Percentiles rank a stretch among this genome's conserved stretches.
Evolutionary conservation across 2,797 vertebrate genomes (phyloP).

Genomic region (Schizothorax lantsangensis): DNA sequence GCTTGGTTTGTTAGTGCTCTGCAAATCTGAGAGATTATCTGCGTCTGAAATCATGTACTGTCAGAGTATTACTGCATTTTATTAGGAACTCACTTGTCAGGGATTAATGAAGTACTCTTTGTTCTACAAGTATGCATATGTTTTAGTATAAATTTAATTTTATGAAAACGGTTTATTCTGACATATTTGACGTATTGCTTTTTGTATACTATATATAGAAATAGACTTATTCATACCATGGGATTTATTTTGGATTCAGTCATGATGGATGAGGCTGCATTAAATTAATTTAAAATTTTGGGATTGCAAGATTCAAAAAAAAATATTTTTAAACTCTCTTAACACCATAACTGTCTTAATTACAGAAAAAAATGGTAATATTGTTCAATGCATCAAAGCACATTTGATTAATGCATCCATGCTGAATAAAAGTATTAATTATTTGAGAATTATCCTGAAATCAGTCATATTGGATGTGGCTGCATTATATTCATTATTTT

Average conservation of each 20-base stretch:
- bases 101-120: background rate
- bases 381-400: background rate
- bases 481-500: background rate
- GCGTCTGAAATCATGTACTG: background rate
- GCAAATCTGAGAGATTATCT: background rate
- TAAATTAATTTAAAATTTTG: background rate
- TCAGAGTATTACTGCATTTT: background rate
- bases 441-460: background rate
- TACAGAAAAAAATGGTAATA: background rate
- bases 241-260: background rate
- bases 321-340: background rate
- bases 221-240: background rate
- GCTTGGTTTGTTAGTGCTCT: conserved; percentile 15
- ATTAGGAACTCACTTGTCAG: background rate
- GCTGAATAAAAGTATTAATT: background rate
- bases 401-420: background rate
- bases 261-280: background rate
- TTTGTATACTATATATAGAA: background rate
- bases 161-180: too few relatives aligned
- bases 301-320: too few relatives aligned
- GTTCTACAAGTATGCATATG: background rate
- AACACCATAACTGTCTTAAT: background rate
- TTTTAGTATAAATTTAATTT: background rate
- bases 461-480: background rate
- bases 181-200: background rate